Conservation (phyloP, 2,888 invertebrate genomes). For the Chrysodeixis includens region DNA sequence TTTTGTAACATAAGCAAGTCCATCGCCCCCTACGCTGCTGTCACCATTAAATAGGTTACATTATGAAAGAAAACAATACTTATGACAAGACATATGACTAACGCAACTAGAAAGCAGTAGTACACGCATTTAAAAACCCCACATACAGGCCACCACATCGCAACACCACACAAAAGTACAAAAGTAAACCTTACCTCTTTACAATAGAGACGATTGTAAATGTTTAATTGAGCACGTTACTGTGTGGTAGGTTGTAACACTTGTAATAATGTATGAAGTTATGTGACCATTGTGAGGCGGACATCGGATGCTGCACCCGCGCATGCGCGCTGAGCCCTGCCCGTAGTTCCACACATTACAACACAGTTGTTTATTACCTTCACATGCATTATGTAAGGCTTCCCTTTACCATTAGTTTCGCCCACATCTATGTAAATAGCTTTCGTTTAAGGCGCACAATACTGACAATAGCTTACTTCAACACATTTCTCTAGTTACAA, state of each 20-base stretch:
- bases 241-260: constrained; percentile 1
- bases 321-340: constrained; percentile 58
- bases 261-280: constrained; percentile 24
- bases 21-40: background rate
- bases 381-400: constrained; percentile 44
- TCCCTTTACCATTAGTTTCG: constrained; percentile 43
- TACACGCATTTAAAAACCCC: background rate
- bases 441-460: constrained; percentile 34
- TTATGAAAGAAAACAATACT: background rate
- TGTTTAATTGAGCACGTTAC: background rate
- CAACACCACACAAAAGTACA: background rate
- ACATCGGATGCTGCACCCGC: constrained; percentile 63
- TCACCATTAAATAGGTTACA: background rate
- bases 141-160: background rate
- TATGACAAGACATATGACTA: background rate
- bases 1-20: too few relatives aligned
- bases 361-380: constrained; percentile 46
- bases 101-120: constrained; percentile 5
- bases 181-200: background rate
- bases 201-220: constrained; percentile 14
- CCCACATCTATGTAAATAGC: constrained; percentile 47
- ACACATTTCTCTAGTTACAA: constrained; percentile 14
- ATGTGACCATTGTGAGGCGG: constrained; percentile 48
- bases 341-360: constrained; percentile 65
- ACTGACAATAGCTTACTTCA: constrained; percentile 19